Conservation (phyloP, 2,888 invertebrate genomes). For the Hemaris fuciformis region DNA sequence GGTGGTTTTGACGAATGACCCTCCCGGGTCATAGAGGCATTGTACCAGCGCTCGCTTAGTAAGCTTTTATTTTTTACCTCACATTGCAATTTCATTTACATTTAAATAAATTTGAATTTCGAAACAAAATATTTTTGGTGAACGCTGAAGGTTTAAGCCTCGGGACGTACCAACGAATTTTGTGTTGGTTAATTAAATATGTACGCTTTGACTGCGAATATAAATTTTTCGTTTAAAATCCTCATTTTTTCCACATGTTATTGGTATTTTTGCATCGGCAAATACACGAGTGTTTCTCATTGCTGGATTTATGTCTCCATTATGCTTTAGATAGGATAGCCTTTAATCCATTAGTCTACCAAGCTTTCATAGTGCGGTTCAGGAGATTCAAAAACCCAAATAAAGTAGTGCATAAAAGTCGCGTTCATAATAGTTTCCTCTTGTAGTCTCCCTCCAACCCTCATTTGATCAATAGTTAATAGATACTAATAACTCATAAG, state of each 20-base stretch:
- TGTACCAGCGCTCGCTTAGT: neutral
- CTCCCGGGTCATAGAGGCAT: constrained; percentile 38
- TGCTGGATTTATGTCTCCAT: too few relatives aligned
- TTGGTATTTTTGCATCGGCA: neutral
- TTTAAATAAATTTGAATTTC: neutral
- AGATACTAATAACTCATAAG: too few relatives aligned
- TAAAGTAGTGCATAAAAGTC: too few relatives aligned
- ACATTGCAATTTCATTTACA: constrained; percentile 11
- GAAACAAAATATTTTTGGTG: neutral
- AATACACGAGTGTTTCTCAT: too few relatives aligned
- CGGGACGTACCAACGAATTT: neutral
- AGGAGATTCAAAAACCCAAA: too few relatives aligned
- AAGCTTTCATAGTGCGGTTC: too few relatives aligned
- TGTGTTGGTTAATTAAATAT: neutral
- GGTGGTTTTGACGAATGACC: constrained; percentile 60
- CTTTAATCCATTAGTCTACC: too few relatives aligned
- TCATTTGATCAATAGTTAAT: too few relatives aligned
- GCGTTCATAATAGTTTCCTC: too few relatives aligned
- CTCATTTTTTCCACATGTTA: neutral
- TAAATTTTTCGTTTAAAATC: neutral
- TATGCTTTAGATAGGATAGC: too few relatives aligned
- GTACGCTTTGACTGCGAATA: neutral
- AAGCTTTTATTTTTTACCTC: neutral
- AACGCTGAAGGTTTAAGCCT: neutral
- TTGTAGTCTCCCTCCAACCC: too few relatives aligned